A percentile compares a stretch with the other conserved stretches of the same genome.
These are phyloP conservation scores for Anhinga rufa DNA, from an alignment of 2,113 vertebrate species.

Conservation along the genomic window DNA sequence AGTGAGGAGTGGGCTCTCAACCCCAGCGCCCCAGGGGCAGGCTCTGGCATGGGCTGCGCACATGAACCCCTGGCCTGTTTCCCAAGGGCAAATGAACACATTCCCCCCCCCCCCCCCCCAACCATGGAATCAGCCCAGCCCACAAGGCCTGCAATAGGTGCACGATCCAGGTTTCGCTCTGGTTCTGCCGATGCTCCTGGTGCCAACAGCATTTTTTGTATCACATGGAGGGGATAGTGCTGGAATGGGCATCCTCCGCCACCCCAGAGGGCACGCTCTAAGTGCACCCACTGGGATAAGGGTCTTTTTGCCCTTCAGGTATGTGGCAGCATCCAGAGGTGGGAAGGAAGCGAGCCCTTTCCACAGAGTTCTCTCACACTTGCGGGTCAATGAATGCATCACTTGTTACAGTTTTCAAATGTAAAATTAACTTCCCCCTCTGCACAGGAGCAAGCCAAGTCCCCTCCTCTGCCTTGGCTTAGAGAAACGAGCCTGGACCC, in stretches of 20 bases:
- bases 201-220: not conserved
- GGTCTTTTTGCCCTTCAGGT: not conserved
- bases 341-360: not conserved
- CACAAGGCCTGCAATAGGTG: not conserved
- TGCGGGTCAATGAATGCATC: not conserved
- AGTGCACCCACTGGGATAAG: too few relatives aligned
- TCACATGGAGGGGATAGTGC: not conserved
- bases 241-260: not conserved
- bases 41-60: too few relatives aligned
- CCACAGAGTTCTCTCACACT: not conserved
- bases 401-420: not conserved
- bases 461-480: too few relatives aligned
- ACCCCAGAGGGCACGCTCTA: not conserved
- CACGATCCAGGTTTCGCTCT: not conserved
- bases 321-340: not conserved
- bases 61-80: not conserved
- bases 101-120: accelerated
- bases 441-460: not conserved
- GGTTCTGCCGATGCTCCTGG: not conserved
- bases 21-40: not conserved
- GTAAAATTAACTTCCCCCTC: not conserved
- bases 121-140: not conserved
- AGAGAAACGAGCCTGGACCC: not conserved
- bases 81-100: not conserved
- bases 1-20: too few relatives aligned